Percentiles rank a stretch among this genome's conserved stretches.
Evolutionary conservation across 2,888 invertebrate species (phyloP).

Genomic region (Drosophila mimica): DNA sequence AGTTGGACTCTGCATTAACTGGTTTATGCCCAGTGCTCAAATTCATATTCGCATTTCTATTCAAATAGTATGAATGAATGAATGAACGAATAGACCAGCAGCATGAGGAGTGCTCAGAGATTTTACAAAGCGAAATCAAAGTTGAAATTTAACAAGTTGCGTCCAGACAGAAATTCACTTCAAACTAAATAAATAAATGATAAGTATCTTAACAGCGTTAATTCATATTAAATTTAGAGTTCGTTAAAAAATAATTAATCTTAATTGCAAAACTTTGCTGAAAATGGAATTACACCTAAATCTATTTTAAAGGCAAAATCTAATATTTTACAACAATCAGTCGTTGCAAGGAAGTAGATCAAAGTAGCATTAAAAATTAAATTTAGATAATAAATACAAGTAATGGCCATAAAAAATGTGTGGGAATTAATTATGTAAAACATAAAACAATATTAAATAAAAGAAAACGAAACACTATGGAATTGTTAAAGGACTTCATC

Average conservation of each 20-base stretch:
- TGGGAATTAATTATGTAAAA: too few relatives aligned
- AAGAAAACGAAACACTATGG: not conserved
- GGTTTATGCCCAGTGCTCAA: conserved; percentile 14
- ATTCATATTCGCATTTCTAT: conserved; percentile 18
- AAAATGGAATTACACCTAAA: not conserved
- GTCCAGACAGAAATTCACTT: not conserved
- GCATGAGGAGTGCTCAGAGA: not conserved
- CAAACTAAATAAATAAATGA: not conserved
- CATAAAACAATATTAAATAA: not conserved
- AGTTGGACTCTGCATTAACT: conserved; percentile 33
- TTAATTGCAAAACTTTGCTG: not conserved
- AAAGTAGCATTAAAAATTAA: not conserved
- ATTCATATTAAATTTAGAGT: not conserved
- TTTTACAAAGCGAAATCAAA: conserved; percentile 2
- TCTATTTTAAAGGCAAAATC: not conserved
- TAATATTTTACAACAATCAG: not conserved
- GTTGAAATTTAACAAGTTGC: not conserved
- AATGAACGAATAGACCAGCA: not conserved
- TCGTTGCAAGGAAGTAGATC: not conserved
- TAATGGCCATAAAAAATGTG: not conserved
- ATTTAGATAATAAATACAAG: too few relatives aligned
- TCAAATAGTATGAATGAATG: conserved; percentile 1
- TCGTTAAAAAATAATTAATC: not conserved
- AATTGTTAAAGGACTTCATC: not conserved
- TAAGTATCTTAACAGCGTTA: not conserved